Percentiles rank a stretch among this genome's conserved stretches.
phyloP scores from a whole-genome alignment of 2,113 vertebrate species.

The Lontra canadensis region DNA sequence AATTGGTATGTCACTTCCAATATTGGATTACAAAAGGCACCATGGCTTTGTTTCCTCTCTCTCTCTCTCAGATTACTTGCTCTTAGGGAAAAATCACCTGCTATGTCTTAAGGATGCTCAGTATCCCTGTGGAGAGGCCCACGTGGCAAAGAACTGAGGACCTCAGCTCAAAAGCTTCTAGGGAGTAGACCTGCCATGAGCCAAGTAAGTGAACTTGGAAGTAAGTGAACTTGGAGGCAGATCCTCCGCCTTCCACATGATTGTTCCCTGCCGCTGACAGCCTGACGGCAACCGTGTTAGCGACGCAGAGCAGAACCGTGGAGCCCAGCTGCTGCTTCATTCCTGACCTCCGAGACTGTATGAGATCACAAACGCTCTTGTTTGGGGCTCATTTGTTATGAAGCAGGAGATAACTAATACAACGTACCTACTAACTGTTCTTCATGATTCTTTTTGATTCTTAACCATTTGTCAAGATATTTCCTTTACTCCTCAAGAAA shows the following conservation, averaged over 20 bases:
- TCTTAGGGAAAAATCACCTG: not conserved
- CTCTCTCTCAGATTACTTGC: not conserved
- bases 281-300: not conserved
- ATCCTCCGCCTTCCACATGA: not conserved
- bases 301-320: not conserved
- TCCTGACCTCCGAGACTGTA: not conserved
- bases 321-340: not conserved
- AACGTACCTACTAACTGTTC: not conserved
- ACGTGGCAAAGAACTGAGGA: not conserved
- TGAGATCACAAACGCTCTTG: not conserved
- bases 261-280: not conserved
- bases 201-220: fast-evolving
- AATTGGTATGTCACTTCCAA: not conserved
- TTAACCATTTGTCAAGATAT: not conserved
- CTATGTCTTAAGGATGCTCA: not conserved
- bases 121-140: not conserved
- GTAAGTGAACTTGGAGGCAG: not conserved
- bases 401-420: not conserved
- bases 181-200: not conserved
- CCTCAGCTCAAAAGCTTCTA: not conserved
- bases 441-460: not conserved
- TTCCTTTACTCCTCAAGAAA: not conserved
- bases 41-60: not conserved
- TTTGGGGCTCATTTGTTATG: not conserved
- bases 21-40: not conserved